Base-by-base conservation (phyloP, 2,888 invertebrate genomes). In the Amorpha juglandis region DNA sequence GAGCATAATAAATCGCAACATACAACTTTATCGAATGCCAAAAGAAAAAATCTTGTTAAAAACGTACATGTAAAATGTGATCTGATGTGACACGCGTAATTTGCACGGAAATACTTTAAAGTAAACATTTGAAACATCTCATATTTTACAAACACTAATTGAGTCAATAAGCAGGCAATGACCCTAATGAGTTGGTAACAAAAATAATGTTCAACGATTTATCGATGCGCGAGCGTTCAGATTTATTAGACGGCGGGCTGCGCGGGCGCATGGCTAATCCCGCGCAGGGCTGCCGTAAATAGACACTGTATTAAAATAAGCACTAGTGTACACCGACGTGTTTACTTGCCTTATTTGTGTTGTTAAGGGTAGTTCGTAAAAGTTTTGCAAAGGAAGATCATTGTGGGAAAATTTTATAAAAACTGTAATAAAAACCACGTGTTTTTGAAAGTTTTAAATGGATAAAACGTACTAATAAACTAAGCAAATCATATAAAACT, bases 141-240 rank as follows among this genome's bases (percentile, higher is more conserved):
- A 85, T 90, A 91, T 87, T 85, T 89, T 84, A 89, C 71, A 75
- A 62, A 79, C 68, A 77, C 79, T 87, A 89, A 90, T 88, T 89
- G 91, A 92, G 90, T 87, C 91, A 91, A 89, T 91, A 86, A 86
- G 88, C 89, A 90, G 92, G 80, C 92, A 92, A 92, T 90, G 92
- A 92, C 93, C 92, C 89, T 91, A 92, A 92, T 91, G 92, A 91
- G 92, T 84, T 86, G 87, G 88, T 85, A 91, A 92, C 91, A 91
- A 91, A 92, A 92, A 92, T 92, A 92, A 92, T 92, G 90, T 85
- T 79, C 79, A 80, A 85, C 90, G 89, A 92, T 92, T 91, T 92
- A 92, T 92, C 83, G 89, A 76, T 85, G 91, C 89, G 91, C 89
- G 84, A 86, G 90, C 88, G 88, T 88, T 87, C 86, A 84, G 91